Evolutionary conservation across 2,113 vertebrate genomes (phyloP), one percentile per base, ranked within the genome.

Genomic region (Vombatus ursinus): DNA sequence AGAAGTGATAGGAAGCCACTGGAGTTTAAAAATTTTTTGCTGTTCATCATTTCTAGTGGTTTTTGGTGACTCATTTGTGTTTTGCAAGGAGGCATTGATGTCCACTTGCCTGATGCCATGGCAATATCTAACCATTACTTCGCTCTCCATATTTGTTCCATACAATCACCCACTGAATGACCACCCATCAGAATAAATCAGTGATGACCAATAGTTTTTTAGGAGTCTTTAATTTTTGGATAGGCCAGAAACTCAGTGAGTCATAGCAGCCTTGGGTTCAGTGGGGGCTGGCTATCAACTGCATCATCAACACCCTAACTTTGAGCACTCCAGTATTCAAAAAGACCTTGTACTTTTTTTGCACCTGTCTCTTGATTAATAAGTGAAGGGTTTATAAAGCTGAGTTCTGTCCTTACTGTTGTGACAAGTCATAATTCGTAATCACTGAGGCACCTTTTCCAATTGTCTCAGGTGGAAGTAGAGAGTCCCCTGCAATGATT

Each of bases 391-490:
- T 98, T 98, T 95, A 94, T 95, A 96, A 98, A 98, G 98, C 96
- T 91, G 97, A 98, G 95, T 97, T 98, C 97, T 98, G 98, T 98
- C 98, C 98, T 98, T 98, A 98, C 96, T 98, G 98, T 99, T 96
- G 97, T 97, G 98, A 99, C 98, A 98, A 99, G 98, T 98, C 98
- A 98, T 99, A 99, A 99, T 99, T 99, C 98, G 98, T 98, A 98
- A 99, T 99, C 99, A 99, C 96, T 97, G 98, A 99, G 98, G 98
- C 98, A 98, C 98, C 97, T 98, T 98, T 98, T 95, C 95, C 94
- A 97, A 98, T 98, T 97, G 98, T 98, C 98, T 98, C 98, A 94
- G 98, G 98, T 98, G 97, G 97, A 98, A 98, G 97, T 92, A 0
- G 97, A 98, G 98, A 98, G 98, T 98, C 98, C 68, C 98, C 98